Evolutionary conservation across 2,888 invertebrate genomes (phyloP).

Genomic region (Plebejus argus): DNA sequence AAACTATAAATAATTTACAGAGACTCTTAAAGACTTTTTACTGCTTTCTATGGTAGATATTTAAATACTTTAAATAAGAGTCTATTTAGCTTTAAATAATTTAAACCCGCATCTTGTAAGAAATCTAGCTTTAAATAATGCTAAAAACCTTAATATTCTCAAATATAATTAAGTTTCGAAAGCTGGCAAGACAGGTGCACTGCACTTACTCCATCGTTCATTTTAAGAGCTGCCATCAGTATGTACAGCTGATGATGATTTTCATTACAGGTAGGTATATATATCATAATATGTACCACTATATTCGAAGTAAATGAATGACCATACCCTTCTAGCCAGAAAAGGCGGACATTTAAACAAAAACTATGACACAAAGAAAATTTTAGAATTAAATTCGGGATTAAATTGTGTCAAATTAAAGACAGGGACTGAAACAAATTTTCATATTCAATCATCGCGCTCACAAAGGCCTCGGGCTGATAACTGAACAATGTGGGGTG

Average conservation of each 20-base stretch:
- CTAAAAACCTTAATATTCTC: not conserved
- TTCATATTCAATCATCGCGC: constrained; percentile 79
- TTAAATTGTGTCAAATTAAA: constrained; percentile 72
- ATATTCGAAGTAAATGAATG: too few species aligned
- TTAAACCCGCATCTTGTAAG: too few species aligned
- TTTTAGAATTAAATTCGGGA: constrained; percentile 66
- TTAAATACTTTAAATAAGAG: too few species aligned
- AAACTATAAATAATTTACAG: too few species aligned
- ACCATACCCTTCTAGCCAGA: not conserved
- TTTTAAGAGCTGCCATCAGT: not conserved
- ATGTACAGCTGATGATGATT: not conserved
- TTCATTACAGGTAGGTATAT: not conserved
- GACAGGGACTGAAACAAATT: constrained; percentile 78
- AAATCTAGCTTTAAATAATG: too few species aligned
- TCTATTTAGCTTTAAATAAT: too few species aligned
- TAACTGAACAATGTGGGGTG: constrained; percentile 79
- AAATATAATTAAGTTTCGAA: not conserved
- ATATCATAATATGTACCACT: too few species aligned
- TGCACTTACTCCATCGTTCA: not conserved
- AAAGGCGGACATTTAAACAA: not conserved
- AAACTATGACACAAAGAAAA: constrained; percentile 28
- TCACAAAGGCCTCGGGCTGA: constrained; percentile 77
- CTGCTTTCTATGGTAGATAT: too few species aligned
- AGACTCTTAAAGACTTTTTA: too few species aligned
- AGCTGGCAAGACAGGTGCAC: not conserved